phyloP scores from a whole-genome alignment of 2,113 vertebrate species.

The Laticauda colubrina region DNA sequence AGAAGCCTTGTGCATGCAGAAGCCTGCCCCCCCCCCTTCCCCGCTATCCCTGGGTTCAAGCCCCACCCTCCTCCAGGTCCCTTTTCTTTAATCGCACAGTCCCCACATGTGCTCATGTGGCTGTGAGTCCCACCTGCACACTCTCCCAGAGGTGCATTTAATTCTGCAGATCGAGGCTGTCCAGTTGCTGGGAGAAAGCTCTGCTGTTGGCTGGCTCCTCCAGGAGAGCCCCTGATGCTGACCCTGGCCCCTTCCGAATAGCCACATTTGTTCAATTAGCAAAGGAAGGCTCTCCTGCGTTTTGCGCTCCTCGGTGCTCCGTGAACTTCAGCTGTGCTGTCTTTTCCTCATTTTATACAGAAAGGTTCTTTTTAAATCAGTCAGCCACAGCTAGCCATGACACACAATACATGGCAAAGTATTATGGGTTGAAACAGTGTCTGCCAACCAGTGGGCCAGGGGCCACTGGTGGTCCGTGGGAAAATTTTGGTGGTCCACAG shows the following conservation, averaged over 20 bases:
- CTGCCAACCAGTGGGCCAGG: too few species aligned
- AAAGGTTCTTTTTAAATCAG: too few species aligned
- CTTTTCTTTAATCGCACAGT: background rate
- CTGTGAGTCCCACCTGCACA: background rate
- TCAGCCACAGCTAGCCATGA: too few species aligned
- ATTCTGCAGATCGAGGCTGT: background rate
- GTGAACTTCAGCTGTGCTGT: background rate
- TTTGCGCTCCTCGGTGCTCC: background rate
- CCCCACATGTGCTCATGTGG: background rate
- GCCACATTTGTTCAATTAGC: background rate
- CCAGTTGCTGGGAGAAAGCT: background rate
- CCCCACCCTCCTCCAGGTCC: background rate
- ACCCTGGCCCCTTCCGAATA: background rate
- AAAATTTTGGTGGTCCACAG: too few species aligned
- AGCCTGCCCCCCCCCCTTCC: too few species aligned
- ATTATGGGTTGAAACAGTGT: too few species aligned
- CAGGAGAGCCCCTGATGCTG: background rate
- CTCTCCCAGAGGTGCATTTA: background rate
- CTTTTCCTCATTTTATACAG: background rate
- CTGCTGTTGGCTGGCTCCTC: background rate
- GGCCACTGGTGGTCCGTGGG: too few species aligned
- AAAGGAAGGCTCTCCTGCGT: background rate
- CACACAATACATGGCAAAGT: background rate
- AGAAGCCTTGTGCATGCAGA: background rate
- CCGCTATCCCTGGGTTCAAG: background rate